Base-by-base conservation (phyloP, 2,797 vertebrate species). In the Odontamblyopus rebecca region DNA sequence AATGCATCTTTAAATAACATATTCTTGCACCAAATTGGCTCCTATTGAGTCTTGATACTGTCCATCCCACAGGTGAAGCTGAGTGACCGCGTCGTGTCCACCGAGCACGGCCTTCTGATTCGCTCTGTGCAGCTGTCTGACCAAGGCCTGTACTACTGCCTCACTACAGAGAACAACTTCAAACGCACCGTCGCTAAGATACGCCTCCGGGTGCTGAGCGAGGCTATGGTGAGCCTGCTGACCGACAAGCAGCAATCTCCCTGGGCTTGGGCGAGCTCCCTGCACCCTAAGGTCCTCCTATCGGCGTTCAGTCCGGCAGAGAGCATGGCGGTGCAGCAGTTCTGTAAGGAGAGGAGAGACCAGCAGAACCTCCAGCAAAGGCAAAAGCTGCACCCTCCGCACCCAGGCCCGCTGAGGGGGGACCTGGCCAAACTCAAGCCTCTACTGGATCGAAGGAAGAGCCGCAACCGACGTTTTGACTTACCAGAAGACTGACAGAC, bases 131-230 rank as follows among this genome's bases (percentile, higher is more conserved):
- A 97, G 80, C 92, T 93, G 59, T 93, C 94, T 0, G 98, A 99
- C 89, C 94, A 95, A 82, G 98, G 98, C 5, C 93, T 97, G 0
- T 99, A 99, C 86, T 96, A 98, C 87, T 99, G 98, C 91, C 95
- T 98, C 6, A 96, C 97, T 1, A 97, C 96, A 0, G 98, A 99
- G 82, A 99, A 99, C 71, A 84, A 86, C 88, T 99, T 99, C 92
- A 98, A 98, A 75, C 96, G 98, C 90, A 99, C 97, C 8, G 92
- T 98, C 60, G 95, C 96, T 53, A 99, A 98, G 90, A 95, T 99
- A 83, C 97, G 94, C 65, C 95, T 99, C 83, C 95, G 94, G 18
- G 95, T 99, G 72, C 83, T 99, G 77, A 95, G 95, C 75, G 93
- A 95, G 0, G 94, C 96, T 54, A 88, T 94, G 89, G 95, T 98